Percentiles rank a stretch among this genome's conserved stretches.
These are phyloP conservation scores for Cygnus olor DNA, from an alignment of 2,797 vertebrate genomes.

Conservation along the genomic window DNA sequence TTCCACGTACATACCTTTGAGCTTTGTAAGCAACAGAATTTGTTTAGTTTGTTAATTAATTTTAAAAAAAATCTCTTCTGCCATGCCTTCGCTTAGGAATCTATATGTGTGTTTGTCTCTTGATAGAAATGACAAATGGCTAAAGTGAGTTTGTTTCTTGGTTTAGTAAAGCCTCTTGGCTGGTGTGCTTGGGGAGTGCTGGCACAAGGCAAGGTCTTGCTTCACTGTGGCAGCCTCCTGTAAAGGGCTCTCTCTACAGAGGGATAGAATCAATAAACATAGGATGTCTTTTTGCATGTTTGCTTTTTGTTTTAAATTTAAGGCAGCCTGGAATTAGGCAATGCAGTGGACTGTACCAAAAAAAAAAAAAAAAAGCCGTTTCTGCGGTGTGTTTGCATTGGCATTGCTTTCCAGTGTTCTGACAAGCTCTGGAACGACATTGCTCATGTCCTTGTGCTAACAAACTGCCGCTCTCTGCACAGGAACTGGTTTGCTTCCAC, in stretches of 20 bases:
- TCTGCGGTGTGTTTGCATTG: conserved; percentile 3
- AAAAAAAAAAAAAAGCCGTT: neutral
- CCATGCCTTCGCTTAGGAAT: neutral
- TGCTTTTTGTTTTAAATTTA: neutral
- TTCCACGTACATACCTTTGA: fast-evolving
- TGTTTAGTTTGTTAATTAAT: neutral
- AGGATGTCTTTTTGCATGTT: neutral
- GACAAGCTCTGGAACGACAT: neutral
- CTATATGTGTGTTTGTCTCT: neutral
- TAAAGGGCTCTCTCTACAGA: neutral
- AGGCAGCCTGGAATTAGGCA: neutral
- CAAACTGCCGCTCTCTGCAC: neutral
- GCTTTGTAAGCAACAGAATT: neutral
- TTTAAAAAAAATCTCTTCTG: neutral
- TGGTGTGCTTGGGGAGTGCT: fast-evolving
- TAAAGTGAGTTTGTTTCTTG: neutral
- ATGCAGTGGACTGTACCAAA: neutral
- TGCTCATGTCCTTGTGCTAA: neutral
- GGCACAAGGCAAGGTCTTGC: neutral
- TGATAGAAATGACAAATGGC: neutral
- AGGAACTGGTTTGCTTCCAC: neutral
- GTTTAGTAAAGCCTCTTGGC: neutral
- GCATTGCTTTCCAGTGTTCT: neutral
- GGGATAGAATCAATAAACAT: fast-evolving
- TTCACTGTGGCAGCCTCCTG: neutral